A percentile compares a stretch with the other conserved stretches of the same genome.
Conservation (phyloP, 1,140 invertebrate genomes). For the Drosophila subobscura region DNA sequence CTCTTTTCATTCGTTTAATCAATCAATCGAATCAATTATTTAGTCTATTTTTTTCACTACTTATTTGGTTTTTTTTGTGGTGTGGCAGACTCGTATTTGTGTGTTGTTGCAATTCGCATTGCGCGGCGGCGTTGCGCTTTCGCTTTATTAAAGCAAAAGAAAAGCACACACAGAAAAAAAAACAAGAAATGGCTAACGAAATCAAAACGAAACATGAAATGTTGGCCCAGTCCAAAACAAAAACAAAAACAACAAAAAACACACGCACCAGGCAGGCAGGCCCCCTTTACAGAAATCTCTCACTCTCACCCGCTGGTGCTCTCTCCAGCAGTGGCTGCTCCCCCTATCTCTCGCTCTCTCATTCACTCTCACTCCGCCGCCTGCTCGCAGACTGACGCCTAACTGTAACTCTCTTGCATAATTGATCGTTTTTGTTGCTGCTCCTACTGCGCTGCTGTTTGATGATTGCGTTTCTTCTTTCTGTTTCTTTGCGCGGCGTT, state of each 20-base stretch:
- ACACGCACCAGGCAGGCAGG: not conserved
- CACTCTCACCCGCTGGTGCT: not conserved
- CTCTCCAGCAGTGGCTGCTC: no score
- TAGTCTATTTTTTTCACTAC: conserved; percentile 26
- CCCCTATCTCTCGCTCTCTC: no score
- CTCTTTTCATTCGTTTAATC: conserved; percentile 25
- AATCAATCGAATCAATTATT: conserved; percentile 47
- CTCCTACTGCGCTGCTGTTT: no score
- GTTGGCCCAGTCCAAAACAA: conserved; percentile 42
- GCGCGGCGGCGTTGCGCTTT: conserved; percentile 27
- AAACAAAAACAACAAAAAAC: conserved; percentile 6
- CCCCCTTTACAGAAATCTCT: no score
- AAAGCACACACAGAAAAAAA: not conserved
- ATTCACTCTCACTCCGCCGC: conserved; percentile 2
- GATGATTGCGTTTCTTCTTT: no score
- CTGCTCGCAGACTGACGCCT: conserved; percentile 12
- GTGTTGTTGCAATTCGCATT: conserved; percentile 13
- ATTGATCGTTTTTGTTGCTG: conserved; percentile 49
- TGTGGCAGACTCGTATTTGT: no score
- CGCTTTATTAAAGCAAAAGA: conserved; percentile 33
- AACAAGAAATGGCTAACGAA: conserved; percentile 21
- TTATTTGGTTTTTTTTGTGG: no score
- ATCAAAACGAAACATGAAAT: conserved; percentile 69
- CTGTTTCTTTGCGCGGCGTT: conserved; percentile 17
- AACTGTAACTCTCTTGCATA: conserved; percentile 52